Percentiles rank a stretch among this genome's conserved stretches.
phyloP scores from a whole-genome alignment of 2,797 vertebrate genomes.

The Glossophaga mutica region DNA sequence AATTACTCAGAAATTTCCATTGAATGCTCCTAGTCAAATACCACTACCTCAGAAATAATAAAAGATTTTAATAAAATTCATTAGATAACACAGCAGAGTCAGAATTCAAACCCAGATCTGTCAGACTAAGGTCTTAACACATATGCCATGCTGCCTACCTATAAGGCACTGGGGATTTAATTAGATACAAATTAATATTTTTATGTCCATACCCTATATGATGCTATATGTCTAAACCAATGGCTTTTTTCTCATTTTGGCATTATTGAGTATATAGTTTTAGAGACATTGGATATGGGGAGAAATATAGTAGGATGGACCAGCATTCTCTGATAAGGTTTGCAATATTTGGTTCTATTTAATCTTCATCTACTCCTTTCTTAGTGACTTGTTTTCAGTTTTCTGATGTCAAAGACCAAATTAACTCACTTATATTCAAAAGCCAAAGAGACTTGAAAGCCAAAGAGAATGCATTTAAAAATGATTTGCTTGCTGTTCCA shows the following conservation, averaged over 20 bases:
- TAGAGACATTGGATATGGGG: neutral
- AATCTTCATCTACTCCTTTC: neutral
- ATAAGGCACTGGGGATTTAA: neutral
- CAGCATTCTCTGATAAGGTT: neutral
- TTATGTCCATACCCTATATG: neutral
- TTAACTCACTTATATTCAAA: constrained; percentile 5
- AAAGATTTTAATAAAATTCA: neutral
- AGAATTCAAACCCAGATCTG: neutral
- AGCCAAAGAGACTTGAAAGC: constrained; percentile 16
- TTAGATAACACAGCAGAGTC: neutral
- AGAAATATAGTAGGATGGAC: neutral
- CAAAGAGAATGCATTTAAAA: constrained; percentile 27
- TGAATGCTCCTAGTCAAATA: neutral
- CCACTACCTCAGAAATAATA: neutral
- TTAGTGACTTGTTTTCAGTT: constrained; percentile 28
- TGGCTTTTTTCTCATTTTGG: neutral
- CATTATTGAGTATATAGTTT: neutral
- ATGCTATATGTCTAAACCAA: neutral
- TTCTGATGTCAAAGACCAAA: constrained; percentile 23
- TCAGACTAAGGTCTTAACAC: neutral
- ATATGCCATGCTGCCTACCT: neutral
- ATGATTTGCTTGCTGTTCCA: neutral
- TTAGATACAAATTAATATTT: neutral
- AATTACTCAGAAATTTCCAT: neutral
- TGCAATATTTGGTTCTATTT: neutral